Evolutionary conservation across 2,888 invertebrate species (phyloP), one percentile per base, ranked within the genome.

Genomic region (Acanthopleura granulata): DNA sequence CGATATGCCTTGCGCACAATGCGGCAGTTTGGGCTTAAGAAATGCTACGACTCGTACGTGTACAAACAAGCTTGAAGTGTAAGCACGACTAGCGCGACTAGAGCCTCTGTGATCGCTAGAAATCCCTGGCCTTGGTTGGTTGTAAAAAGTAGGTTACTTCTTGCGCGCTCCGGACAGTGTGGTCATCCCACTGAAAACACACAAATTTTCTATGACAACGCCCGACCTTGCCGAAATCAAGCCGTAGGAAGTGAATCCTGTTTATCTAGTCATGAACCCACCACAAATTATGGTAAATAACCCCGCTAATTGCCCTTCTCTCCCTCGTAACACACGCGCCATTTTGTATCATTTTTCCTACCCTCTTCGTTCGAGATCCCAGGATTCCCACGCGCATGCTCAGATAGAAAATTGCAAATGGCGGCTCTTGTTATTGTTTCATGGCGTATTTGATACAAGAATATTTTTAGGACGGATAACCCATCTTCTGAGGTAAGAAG

Each of bases 381-480:
- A 86, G 81, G 83, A 84, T 84, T 83, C 86, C 80, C 75, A 79
- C 70, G 83, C 86, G 87, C 91, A 90, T 90, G 91, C 90, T 89
- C 85, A 82, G 77, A 83, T 81, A 79, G 79, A 79, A 81, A 94
- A 96, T 95, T 96, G 95, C 96, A 96, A 97, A 97, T 97, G 97
- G 97, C 97, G 96, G 95, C 96, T 94, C 95, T 85, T 97, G 96
- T 97, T 97, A 96, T 97, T 97, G 96, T 97, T 96, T 91, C 95
- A 95, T 95, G 95, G 95, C 94, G 95, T 95, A 91, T 91, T 90
- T 91, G 89, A 91, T 90, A 91, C 90, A 89, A 89, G 90, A 89
- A 89, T 89, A 90, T 91, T 91, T 90, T 89, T 91, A 91, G 89
- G 88, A 89, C 88, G 88, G 88, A 89, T 90, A 90, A 89, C 89